These are phyloP conservation scores for Lasioglossum vierecki DNA, from an alignment of 2,888 invertebrate genomes.

Conservation along the genomic window DNA sequence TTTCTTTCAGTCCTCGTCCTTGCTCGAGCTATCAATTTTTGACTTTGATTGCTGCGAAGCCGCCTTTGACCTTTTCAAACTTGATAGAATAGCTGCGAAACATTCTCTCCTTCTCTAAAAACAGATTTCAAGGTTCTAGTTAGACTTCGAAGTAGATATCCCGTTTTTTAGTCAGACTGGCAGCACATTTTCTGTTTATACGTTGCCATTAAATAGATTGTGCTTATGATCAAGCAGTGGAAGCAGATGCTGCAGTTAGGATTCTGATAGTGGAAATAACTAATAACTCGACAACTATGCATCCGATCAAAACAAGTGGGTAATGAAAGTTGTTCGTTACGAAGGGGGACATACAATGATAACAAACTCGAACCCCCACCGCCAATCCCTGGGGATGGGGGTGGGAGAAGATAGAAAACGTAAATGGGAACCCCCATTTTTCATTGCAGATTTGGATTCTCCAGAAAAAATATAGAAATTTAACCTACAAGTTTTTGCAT, in stretches of 20 bases:
- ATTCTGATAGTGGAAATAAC: not conserved
- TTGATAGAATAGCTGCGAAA: not conserved
- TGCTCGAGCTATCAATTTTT: conserved; percentile 18
- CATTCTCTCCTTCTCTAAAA: not conserved
- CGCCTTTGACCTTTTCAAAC: conserved; percentile 9
- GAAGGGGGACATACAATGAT: too few relatives aligned
- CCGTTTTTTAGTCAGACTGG: not conserved
- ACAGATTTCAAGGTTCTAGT: conserved; percentile 12
- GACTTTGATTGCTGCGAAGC: not conserved
- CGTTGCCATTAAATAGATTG: not conserved
- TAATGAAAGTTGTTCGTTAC: too few relatives aligned
- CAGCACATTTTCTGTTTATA: not conserved
- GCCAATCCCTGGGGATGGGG: too few relatives aligned
- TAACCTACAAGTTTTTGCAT: too few relatives aligned
- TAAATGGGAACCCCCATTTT: too few relatives aligned
- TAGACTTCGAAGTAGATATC: not conserved
- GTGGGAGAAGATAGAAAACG: too few relatives aligned
- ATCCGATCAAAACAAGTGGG: too few relatives aligned
- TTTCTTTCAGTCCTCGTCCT: not conserved
- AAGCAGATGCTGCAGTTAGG: not conserved
- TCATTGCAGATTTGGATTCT: too few relatives aligned
- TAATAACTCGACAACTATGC: too few relatives aligned
- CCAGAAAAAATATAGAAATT: too few relatives aligned
- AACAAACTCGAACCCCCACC: too few relatives aligned
- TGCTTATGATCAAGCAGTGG: not conserved